phyloP scores from a whole-genome alignment of 1,140 invertebrate species.

The Psix sp. region DNA sequence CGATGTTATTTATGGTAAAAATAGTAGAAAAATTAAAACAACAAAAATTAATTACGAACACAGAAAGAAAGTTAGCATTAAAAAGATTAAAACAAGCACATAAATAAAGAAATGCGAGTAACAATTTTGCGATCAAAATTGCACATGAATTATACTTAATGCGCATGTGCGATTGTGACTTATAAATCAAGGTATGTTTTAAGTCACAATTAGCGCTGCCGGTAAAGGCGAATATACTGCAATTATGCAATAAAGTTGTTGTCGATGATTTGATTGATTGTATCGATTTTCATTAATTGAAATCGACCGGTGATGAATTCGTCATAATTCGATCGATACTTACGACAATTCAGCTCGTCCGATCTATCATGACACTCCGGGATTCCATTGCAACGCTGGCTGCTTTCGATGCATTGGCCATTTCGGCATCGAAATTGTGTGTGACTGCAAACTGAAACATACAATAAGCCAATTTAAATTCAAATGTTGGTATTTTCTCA shows the following conservation, averaged over 20 bases:
- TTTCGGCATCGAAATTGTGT: constrained; percentile 79
- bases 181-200: background rate
- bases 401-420: constrained; percentile 82
- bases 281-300: no score
- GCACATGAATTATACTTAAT: constrained; percentile 16
- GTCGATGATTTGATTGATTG: no score
- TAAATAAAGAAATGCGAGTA: constrained; percentile 30
- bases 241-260: no score
- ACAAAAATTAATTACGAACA: background rate
- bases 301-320: no score
- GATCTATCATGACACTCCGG: constrained; percentile 80
- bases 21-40: background rate
- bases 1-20: no score
- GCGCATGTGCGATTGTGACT: background rate
- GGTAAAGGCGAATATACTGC: no score
- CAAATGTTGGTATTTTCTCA: constrained; percentile 10
- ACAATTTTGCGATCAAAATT: constrained; percentile 21
- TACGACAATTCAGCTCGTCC: constrained; percentile 80
- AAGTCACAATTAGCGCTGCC: no score
- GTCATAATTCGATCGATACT: constrained; percentile 66
- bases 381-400: constrained; percentile 80
- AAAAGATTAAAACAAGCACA: constrained; percentile 25
- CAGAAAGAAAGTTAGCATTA: constrained; percentile 24
- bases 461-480: constrained; percentile 34
- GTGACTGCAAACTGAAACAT: constrained; percentile 63